These are phyloP conservation scores for Phytoseiulus persimilis DNA, from an alignment of 2,888 invertebrate species.

Conservation along the genomic window DNA sequence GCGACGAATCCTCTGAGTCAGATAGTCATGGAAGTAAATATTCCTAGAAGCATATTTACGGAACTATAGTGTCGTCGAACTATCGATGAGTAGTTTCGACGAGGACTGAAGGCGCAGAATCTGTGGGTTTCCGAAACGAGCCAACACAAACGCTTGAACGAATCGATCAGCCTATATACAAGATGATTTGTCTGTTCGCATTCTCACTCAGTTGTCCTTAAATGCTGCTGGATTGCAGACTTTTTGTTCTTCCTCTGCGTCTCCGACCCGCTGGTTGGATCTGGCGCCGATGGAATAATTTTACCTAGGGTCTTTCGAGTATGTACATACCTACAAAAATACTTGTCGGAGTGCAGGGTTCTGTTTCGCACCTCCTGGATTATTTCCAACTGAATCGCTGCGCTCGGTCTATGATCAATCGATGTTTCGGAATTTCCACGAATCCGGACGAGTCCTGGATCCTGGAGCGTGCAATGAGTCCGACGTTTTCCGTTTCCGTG, in stretches of 20 bases:
- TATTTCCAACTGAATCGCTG: no score
- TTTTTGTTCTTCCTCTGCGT: background rate
- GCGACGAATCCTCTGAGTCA: background rate
- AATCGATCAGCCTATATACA: constrained; percentile 8
- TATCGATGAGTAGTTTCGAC: no score
- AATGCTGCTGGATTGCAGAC: constrained; percentile 35
- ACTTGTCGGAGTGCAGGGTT: no score
- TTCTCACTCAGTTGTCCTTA: constrained; percentile 38
- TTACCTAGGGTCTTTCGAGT: background rate
- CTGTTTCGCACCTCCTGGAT: no score
- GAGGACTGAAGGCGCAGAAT: background rate
- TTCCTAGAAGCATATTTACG: background rate
- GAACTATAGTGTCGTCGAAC: no score
- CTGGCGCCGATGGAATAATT: background rate
- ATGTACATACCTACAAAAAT: background rate
- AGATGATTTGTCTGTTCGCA: constrained; percentile 30
- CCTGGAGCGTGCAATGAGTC: no score
- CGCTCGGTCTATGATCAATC: no score
- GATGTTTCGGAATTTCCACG: no score
- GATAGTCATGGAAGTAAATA: background rate
- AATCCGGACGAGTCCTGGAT: no score
- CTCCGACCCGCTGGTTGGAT: background rate
- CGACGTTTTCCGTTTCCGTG: no score
- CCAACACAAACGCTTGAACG: background rate
- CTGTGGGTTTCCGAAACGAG: background rate